Conservation (phyloP, 2,113 vertebrate genomes). For the Sclerurus mexicanus region DNA sequence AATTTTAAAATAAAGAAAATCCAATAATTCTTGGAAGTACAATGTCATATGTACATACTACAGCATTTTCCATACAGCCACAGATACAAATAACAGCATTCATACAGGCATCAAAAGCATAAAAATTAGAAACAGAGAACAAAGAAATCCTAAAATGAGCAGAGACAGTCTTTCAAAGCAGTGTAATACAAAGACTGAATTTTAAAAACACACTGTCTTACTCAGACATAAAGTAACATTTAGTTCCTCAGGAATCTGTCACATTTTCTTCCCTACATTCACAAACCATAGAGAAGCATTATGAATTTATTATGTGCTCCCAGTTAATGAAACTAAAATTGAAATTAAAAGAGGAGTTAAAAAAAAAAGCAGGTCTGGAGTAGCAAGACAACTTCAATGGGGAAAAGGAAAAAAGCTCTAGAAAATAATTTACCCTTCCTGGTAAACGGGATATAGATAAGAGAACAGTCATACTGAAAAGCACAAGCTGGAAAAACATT, state of each 20-base stretch:
- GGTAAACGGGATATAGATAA: neutral
- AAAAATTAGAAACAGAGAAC: constrained; percentile 29
- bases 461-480: neutral
- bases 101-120: neutral
- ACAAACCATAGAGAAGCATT: neutral
- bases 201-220: constrained; percentile 27
- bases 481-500: neutral
- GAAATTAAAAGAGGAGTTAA: neutral
- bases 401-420: neutral
- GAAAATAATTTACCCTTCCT: neutral
- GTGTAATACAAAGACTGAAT: neutral
- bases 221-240: constrained; percentile 32
- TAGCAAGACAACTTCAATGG: neutral
- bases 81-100: constrained; percentile 4
- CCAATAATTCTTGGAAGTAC: neutral
- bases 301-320: constrained; percentile 10
- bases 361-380: neutral
- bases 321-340: constrained; percentile 35
- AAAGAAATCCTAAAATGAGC: constrained; percentile 44
- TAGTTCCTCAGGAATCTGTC: neutral
- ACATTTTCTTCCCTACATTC: neutral
- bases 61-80: neutral
- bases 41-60: neutral
- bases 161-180: constrained; percentile 47
- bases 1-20: neutral